A percentile compares a stretch with the other conserved stretches of the same genome.
Conservation (phyloP, 1,140 invertebrate genomes). For the Apis florea region DNA sequence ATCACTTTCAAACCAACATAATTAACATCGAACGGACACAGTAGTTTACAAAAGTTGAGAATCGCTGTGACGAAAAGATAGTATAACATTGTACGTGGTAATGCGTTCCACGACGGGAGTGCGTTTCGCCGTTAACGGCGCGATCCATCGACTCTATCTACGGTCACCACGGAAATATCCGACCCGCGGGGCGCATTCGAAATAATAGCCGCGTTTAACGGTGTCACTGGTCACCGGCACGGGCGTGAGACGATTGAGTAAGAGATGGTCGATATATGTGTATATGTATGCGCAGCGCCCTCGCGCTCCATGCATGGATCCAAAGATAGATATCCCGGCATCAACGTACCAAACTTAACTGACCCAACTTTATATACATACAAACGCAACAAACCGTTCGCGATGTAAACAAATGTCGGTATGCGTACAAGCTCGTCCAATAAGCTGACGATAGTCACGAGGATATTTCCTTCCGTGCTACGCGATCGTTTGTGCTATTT, state of each 20-base stretch:
- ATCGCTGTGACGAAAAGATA: constrained; percentile 30
- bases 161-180: constrained; percentile 65
- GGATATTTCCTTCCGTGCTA: constrained; percentile 41
- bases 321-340: constrained; percentile 68
- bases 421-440: constrained; percentile 8
- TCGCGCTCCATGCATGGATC: constrained; percentile 44
- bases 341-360: constrained; percentile 57
- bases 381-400: constrained; percentile 9
- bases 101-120: constrained; percentile 29
- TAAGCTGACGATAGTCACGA: constrained; percentile 24
- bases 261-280: constrained; percentile 42
- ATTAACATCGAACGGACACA: too few relatives aligned
- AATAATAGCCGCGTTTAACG: constrained; percentile 69
- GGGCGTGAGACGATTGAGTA: constrained; percentile 63
- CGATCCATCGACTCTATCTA: constrained; percentile 56
- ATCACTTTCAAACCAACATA: background rate
- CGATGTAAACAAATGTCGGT: constrained; percentile 55
- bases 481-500: constrained; percentile 48
- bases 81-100: constrained; percentile 45
- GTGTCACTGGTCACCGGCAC: constrained; percentile 62
- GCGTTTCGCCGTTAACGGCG: constrained; percentile 49
- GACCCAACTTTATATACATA: constrained; percentile 33
- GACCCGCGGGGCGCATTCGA: constrained; percentile 56
- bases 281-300: background rate
- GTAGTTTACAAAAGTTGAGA: constrained; percentile 14